Conservation (phyloP, 2,888 invertebrate genomes). For the Mimumesa dahlbomi region DNA sequence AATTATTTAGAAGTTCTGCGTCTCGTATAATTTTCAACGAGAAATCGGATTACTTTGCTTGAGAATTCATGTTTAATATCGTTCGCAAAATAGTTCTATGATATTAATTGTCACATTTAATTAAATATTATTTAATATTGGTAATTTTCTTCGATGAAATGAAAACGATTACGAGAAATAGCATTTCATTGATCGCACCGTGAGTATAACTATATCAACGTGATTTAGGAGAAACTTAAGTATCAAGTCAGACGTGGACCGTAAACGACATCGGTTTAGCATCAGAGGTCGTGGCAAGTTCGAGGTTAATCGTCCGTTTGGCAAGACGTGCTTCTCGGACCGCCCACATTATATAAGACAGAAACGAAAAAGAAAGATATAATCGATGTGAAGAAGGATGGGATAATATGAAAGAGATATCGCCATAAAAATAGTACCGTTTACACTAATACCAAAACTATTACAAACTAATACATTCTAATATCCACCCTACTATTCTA, state of each 20-base stretch:
- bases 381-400: not conserved
- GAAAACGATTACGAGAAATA: too few relatives aligned
- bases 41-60: conserved; percentile 4
- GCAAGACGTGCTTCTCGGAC: conserved; percentile 52
- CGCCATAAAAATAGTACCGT: not conserved
- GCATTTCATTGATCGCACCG: too few relatives aligned
- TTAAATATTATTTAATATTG: too few relatives aligned
- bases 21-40: too few relatives aligned
- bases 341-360: conserved; percentile 53
- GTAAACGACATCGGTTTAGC: conserved; percentile 44
- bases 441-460: too few relatives aligned
- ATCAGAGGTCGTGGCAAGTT: conserved; percentile 64
- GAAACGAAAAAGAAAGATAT: conserved; percentile 17
- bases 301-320: conserved; percentile 67
- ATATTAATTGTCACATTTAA: too few relatives aligned
- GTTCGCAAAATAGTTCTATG: not conserved
- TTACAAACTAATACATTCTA: too few relatives aligned
- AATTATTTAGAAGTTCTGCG: too few relatives aligned
- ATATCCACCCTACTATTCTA: too few relatives aligned
- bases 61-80: not conserved
- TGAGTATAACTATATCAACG: too few relatives aligned
- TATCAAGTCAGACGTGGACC: conserved; percentile 30
- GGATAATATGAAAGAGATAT: not conserved
- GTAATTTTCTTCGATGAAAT: too few relatives aligned
- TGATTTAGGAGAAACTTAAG: conserved; percentile 35